These are phyloP conservation scores for Tipula helvola DNA, from an alignment of 2,888 invertebrate species.

Conservation along the genomic window DNA sequence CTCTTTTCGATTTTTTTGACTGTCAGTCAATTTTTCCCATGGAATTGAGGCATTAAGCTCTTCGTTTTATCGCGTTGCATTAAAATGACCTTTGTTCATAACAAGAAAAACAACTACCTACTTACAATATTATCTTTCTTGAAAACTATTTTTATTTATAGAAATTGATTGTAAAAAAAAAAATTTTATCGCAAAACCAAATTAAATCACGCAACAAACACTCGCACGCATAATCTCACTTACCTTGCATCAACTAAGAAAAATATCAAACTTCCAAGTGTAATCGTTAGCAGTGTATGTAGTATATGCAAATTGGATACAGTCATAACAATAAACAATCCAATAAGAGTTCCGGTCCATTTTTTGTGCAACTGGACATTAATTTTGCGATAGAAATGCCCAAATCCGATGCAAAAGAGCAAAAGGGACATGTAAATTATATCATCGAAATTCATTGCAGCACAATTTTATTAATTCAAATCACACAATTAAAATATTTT, in stretches of 20 bases:
- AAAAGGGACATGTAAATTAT: background rate
- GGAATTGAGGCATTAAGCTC: too few relatives aligned
- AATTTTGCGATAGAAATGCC: background rate
- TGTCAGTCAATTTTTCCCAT: too few relatives aligned
- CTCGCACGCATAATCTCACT: background rate
- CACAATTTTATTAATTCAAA: background rate
- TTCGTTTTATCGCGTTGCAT: background rate
- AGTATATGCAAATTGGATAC: background rate
- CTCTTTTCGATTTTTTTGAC: too few relatives aligned
- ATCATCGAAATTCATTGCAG: slow-evolving; percentile 1
- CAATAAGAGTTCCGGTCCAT: background rate
- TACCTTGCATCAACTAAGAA: background rate
- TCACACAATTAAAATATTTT: background rate
- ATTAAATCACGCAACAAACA: background rate
- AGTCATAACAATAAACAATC: background rate
- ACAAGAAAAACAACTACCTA: background rate
- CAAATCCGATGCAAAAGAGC: background rate
- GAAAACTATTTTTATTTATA: background rate
- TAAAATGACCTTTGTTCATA: background rate
- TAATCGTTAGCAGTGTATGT: background rate
- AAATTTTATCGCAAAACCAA: background rate
- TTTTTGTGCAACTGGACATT: background rate
- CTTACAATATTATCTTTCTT: background rate
- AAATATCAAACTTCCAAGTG: background rate
- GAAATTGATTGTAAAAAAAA: background rate